These are phyloP conservation scores for Squalus acanthias DNA, from an alignment of 2,797 vertebrate genomes.

Conservation along the genomic window DNA sequence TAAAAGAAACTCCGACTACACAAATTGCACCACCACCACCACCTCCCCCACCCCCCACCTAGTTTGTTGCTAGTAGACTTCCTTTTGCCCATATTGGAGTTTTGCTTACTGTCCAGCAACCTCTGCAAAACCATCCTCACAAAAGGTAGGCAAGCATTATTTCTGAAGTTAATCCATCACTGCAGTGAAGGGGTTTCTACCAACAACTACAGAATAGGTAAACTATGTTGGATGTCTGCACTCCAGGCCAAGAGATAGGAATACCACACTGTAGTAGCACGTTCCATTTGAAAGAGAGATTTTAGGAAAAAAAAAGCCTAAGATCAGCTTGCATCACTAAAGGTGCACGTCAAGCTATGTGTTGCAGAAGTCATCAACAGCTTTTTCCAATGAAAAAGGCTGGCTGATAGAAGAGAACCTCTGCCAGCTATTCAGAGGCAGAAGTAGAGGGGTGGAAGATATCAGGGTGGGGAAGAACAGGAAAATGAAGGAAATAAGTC, in stretches of 20 bases:
- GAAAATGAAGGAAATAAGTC: background rate
- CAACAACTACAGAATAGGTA: background rate
- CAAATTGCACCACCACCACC: background rate
- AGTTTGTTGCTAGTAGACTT: background rate
- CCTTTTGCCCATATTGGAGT: background rate
- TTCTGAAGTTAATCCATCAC: background rate
- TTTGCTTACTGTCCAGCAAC: background rate
- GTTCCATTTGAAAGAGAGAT: background rate
- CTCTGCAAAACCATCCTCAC: background rate
- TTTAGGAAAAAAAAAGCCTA: no score
- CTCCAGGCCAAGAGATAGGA: background rate
- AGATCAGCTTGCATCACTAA: background rate
- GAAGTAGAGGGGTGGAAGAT: background rate
- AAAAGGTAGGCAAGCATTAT: background rate
- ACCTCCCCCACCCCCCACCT: no score
- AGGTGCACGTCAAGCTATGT: background rate
- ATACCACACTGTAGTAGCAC: background rate
- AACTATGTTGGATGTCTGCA: background rate
- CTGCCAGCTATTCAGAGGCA: background rate
- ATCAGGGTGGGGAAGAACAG: background rate
- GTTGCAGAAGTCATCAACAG: background rate
- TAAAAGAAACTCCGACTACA: background rate
- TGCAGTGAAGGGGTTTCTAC: background rate
- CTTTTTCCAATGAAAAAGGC: background rate
- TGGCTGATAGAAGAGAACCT: background rate